phyloP scores from a whole-genome alignment of 2,888 invertebrate genomes.

The Ochropleura plecta region DNA sequence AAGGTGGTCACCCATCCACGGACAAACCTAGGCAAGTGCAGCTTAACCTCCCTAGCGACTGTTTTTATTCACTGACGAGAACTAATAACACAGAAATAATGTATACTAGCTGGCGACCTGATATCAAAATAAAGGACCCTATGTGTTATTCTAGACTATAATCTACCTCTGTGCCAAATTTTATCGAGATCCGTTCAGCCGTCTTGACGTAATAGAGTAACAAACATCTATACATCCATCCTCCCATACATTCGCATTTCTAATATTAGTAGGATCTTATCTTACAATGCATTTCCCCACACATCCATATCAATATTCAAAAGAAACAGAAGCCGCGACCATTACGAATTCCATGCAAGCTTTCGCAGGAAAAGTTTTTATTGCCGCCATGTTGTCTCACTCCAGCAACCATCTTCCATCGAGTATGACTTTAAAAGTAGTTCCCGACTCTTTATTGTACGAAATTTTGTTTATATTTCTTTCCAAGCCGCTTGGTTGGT shows the following conservation, averaged over 20 bases:
- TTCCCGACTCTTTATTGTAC: slow-evolving; percentile 44
- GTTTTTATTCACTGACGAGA: background rate
- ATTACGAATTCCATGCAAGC: slow-evolving; percentile 34
- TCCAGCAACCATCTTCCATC: slow-evolving; percentile 20
- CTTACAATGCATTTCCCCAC: background rate
- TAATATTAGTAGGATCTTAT: too few species aligned
- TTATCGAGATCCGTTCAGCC: too few species aligned
- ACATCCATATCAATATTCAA: slow-evolving; percentile 28
- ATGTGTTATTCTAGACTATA: too few species aligned
- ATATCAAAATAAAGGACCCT: too few species aligned
- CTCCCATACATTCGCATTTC: too few species aligned
- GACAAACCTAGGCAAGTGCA: background rate
- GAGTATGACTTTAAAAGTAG: slow-evolving; percentile 60
- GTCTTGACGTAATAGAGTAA: too few species aligned
- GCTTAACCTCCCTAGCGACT: background rate
- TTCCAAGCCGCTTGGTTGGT: background rate
- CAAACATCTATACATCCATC: too few species aligned
- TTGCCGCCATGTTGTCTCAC: slow-evolving; percentile 27
- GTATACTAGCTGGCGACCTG: too few species aligned
- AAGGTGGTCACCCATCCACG: background rate
- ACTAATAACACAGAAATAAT: too few species aligned
- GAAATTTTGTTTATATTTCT: slow-evolving; percentile 54
- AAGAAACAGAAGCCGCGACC: slow-evolving; percentile 8
- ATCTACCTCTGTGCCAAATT: too few species aligned
- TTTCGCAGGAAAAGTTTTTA: slow-evolving; percentile 50